A percentile compares a stretch with the other conserved stretches of the same genome.
These are phyloP conservation scores for Muricea muricata DNA, from an alignment of 92 coral and sea anemone genomes.

Conservation along the genomic window DNA sequence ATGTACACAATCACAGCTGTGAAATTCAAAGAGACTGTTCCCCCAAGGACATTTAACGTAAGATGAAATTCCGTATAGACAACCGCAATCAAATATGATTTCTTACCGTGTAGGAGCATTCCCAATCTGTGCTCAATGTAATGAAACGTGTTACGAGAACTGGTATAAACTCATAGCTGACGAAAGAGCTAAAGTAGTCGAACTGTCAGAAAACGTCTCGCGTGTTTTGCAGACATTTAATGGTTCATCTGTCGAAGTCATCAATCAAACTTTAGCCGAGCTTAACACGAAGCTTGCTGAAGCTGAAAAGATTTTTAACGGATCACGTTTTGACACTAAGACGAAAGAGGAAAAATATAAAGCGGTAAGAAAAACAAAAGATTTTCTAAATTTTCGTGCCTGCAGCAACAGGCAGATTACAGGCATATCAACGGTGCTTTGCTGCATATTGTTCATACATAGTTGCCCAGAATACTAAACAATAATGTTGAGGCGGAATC, in stretches of 20 bases:
- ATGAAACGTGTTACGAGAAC: slow-evolving; percentile 80
- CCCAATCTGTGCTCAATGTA: slow-evolving; percentile 78
- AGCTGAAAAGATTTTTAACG: slow-evolving; percentile 74
- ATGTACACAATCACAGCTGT: no score
- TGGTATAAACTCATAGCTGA: slow-evolving; percentile 77
- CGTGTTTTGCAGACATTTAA: slow-evolving; percentile 79
- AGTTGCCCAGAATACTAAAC: no score
- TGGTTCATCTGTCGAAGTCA: slow-evolving; percentile 78
- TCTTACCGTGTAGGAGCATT: slow-evolving; percentile 62
- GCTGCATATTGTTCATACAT: no score
- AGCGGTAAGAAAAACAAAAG: slow-evolving; percentile 78
- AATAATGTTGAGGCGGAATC: no score
- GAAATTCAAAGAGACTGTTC: no score
- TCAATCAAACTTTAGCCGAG: slow-evolving; percentile 74
- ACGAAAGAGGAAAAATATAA: slow-evolving; percentile 73
- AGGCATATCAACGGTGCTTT: no score
- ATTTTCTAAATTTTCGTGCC: no score
- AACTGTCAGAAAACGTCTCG: slow-evolving; percentile 72
- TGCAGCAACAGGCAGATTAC: no score
- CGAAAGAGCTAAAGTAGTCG: slow-evolving; percentile 64
- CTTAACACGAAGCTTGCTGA: slow-evolving; percentile 70
- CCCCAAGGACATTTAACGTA: no score
- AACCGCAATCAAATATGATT: no score
- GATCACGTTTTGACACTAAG: slow-evolving; percentile 71
- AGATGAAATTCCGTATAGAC: no score